Base-by-base conservation (phyloP, 2,888 invertebrate species). In the Cabera pusaria region DNA sequence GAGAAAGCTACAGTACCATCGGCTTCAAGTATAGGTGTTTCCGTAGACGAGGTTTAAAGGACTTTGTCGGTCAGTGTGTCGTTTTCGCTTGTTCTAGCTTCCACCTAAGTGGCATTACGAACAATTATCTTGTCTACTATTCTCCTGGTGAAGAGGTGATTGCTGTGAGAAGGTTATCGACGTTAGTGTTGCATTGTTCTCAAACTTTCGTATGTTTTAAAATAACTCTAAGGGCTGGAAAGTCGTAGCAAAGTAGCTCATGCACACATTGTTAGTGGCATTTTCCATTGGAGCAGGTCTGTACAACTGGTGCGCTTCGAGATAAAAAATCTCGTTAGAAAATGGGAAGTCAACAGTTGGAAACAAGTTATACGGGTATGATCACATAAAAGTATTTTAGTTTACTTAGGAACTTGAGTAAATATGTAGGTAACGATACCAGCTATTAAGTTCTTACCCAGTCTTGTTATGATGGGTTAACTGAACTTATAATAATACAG, bases 261-360 rank as follows among this genome's bases (percentile, higher is more conserved):
- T 24, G 20, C 12, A 16, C 6, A 24, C 18, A 27, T 12, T 12
- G 28, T 17, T 17, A 28, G 53, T 64, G 60, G 69, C 57, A 70
- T 69, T 79, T 80, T 76, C 75, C 70, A 75, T 54, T 68, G 51
- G 56, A 59, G 59, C 41, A 57, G 56, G 64, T 22, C 9, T 22
- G n/a, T 17, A 23, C 66, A 59, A 63, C 63, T 61, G 64, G 59
- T 66, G 60, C 50, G 56, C 48, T 61, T 56, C 56, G 64, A 68
- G 68, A 67, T 72, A 78, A 66, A 81, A 81, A 78, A 86, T 75
- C 83, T 82, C 61, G 86, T 87, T 86, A 84, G 87, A 87, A 88
- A 87, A 86, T 86, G 70, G 84, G 86, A 85, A 87, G 78, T 74
- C 66, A 64, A 71, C 65, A 63, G 66, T 64, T 62, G 65, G 60